Base-by-base conservation (phyloP, 2,888 invertebrate species). In the Campopleginae sp. region DNA sequence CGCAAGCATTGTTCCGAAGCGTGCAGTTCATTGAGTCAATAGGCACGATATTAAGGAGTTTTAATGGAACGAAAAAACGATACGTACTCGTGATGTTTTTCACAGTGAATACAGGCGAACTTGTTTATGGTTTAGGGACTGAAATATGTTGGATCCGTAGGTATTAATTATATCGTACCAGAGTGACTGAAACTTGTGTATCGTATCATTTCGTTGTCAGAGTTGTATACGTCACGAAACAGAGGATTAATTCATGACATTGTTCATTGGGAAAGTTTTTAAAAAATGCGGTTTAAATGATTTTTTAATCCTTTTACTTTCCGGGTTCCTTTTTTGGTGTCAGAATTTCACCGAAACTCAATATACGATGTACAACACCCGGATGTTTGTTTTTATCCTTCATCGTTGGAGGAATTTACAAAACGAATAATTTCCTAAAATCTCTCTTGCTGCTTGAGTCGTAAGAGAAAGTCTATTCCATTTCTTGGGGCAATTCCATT, bases 381-480 rank as follows among this genome's bases (percentile, higher is more conserved):
- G 58, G 58, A 58, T 58, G 2, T 58, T 58, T 27, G 58, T 2
- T 58, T 58, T 3, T 27, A 58, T 58, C 58, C 58, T 58, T 23
- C 23, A 23, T 23, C 27, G 12, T 58, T 58, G 27, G 27, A 14
- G 58, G 12, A 58, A 58, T 58, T 58, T 2, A n/a, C 38, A 42
- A 65, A 23, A 42, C 4, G 23, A 42, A 66, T 65, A n/a, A 38
- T 65, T 65, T 65, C 38, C n/a, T 12, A 42, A 66, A 23, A 42
- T 42, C 58, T 58, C 58, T 66, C 65, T 66, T 66, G 8, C 12
- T 23, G 42, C 42, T 23, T 42, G 38, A 31, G 8, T 66, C 42
- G 42, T 19, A 14, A 42, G 65, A 66, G 65, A 42, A 66, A 66
- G 65, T 66, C 42, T 66, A 12, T 66, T 66, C 14, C 19, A 23